phyloP scores from a whole-genome alignment of 2,797 vertebrate genomes.

The Gymnopithys bicolor region DNA sequence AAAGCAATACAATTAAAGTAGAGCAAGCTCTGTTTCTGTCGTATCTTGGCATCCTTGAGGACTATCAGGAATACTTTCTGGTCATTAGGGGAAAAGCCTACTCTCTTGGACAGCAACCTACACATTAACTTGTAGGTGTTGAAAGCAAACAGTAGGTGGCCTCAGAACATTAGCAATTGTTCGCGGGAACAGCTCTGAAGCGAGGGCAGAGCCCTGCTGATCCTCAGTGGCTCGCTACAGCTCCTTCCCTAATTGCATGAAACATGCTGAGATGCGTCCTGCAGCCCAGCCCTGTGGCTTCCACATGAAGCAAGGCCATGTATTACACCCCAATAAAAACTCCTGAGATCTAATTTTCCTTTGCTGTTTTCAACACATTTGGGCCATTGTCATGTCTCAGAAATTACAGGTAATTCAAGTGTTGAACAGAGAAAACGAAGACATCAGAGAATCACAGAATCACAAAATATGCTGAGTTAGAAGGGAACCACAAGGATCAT shows the following conservation, averaged over 20 bases:
- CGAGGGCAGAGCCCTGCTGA: background rate
- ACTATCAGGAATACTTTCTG: background rate
- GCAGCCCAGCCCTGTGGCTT: background rate
- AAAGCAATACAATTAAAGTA: background rate
- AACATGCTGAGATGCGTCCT: background rate
- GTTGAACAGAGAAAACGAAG: background rate
- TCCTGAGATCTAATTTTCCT: background rate
- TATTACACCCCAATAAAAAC: background rate
- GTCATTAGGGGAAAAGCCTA: background rate
- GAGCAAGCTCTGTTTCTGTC: background rate
- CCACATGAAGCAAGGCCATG: background rate
- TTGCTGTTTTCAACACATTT: background rate
- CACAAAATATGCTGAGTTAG: background rate
- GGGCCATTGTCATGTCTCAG: background rate
- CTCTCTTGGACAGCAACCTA: background rate
- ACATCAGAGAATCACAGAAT: background rate
- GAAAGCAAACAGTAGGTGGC: constrained; percentile 63
- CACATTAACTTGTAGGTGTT: background rate
- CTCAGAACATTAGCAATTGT: constrained; percentile 57
- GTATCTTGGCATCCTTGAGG: background rate
- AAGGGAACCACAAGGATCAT: background rate
- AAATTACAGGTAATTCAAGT: background rate
- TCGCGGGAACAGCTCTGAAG: background rate
- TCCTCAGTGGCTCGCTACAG: background rate
- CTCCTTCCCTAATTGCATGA: background rate